Evolutionary conservation across 1,140 invertebrate genomes (phyloP).

Genomic region (Cataglyphis hispanica): DNA sequence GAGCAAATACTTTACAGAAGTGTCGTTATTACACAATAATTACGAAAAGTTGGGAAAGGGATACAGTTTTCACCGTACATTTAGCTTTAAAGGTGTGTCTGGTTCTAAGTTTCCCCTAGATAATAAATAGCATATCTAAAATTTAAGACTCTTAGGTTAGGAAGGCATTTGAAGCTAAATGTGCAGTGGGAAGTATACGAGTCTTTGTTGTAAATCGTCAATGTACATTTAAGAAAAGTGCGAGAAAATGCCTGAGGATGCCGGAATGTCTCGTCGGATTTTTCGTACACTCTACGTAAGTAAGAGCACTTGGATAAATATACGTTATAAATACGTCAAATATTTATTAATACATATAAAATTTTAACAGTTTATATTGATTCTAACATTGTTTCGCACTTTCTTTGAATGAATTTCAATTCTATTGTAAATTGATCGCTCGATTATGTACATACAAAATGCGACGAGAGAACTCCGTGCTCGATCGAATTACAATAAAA

Average conservation of each 20-base stretch:
- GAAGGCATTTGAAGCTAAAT: slow-evolving; percentile 30
- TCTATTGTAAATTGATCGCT: neutral
- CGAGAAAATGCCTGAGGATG: neutral
- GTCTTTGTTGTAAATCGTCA: slow-evolving; percentile 7
- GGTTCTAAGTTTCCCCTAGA: slow-evolving; percentile 56
- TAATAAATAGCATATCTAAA: slow-evolving; percentile 46
- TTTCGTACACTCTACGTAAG: neutral
- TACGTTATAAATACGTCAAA: too few relatives aligned
- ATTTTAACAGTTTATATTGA: neutral
- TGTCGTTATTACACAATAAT: slow-evolving; percentile 58
- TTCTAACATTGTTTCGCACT: neutral
- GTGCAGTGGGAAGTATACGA: slow-evolving; percentile 25
- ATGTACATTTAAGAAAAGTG: slow-evolving; percentile 27
- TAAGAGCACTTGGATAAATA: too few relatives aligned
- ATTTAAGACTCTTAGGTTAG: slow-evolving; percentile 47
- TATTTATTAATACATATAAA: neutral
- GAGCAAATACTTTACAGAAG: slow-evolving; percentile 76
- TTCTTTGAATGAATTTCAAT: neutral
- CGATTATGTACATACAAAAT: neutral
- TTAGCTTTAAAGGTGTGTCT: slow-evolving; percentile 30
- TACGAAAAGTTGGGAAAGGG: slow-evolving; percentile 61
- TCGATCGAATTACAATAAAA: neutral
- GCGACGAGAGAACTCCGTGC: neutral
- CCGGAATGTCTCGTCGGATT: neutral
- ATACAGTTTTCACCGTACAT: slow-evolving; percentile 26